Conservation (phyloP, 2,113 vertebrate species). For the Thinocorus orbignyianus region DNA sequence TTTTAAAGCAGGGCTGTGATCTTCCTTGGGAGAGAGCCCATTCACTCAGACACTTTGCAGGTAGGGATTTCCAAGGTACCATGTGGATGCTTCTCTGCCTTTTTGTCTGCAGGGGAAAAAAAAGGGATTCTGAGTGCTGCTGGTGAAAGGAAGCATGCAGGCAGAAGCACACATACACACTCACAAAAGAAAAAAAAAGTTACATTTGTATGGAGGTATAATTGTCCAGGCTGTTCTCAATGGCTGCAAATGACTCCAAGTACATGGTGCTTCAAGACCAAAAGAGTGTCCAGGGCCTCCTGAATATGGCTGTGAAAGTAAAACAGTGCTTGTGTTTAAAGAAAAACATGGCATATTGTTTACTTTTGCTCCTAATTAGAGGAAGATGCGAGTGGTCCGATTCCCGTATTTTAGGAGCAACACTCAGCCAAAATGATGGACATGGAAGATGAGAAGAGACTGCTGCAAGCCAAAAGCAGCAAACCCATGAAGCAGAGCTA, state of each 20-base stretch:
- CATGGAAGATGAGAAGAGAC: neutral
- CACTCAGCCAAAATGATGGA: neutral
- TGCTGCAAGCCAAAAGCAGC: slow-evolving; percentile 35
- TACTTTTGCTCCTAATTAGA: neutral
- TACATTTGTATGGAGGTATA: neutral
- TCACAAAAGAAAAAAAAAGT: no score
- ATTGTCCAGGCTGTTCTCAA: neutral
- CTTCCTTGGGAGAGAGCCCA: neutral
- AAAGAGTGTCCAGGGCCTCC: neutral
- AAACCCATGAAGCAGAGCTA: slow-evolving; percentile 31
- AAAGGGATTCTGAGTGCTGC: neutral
- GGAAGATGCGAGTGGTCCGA: neutral
- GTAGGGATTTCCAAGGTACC: neutral
- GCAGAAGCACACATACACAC: neutral
- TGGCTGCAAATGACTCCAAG: neutral
- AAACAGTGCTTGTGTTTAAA: neutral
- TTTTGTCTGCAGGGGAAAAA: neutral
- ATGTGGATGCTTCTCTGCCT: neutral
- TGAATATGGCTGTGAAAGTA: neutral
- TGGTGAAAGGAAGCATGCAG: neutral
- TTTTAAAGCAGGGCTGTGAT: neutral
- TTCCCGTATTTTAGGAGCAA: neutral
- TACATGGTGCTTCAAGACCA: neutral
- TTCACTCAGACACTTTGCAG: neutral
- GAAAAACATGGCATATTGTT: neutral